A percentile compares a stretch with the other conserved stretches of the same genome.
These are phyloP conservation scores for Paramormyrops kingsleyae DNA, from an alignment of 2,113 vertebrate species.

Conservation along the genomic window DNA sequence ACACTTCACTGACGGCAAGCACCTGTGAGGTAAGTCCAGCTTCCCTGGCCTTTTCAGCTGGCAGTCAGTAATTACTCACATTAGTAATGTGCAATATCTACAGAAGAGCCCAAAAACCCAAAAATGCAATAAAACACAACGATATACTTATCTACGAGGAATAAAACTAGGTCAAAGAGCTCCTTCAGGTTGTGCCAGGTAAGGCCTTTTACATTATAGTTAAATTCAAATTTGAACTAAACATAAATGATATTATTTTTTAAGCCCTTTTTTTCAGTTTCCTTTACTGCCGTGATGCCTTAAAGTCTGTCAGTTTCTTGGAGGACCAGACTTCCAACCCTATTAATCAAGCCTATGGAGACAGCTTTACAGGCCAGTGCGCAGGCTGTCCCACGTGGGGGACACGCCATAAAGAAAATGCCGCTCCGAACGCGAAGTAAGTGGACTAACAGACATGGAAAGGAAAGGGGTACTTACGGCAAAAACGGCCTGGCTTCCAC, in stretches of 20 bases:
- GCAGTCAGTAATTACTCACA: not conserved
- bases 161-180: not conserved
- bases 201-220: not conserved
- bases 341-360: slow-evolving; percentile 33
- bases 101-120: not conserved
- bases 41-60: not conserved
- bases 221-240: slow-evolving; percentile 20
- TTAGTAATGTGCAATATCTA: not conserved
- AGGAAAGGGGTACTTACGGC: not conserved
- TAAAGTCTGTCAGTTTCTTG: slow-evolving; percentile 35
- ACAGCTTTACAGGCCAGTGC: slow-evolving; percentile 35
- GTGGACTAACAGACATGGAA: not conserved
- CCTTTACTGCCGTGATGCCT: slow-evolving; percentile 29
- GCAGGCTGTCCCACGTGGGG: not conserved
- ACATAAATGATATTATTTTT: not conserved
- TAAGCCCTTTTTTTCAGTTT: not conserved
- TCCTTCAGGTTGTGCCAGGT: not conserved
- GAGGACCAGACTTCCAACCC: slow-evolving; percentile 26
- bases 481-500: not conserved
- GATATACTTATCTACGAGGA: not conserved
- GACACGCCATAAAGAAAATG: not conserved
- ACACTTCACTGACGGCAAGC: not conserved
- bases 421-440: not conserved
- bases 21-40: not conserved
- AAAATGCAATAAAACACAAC: not conserved